Base-by-base conservation (phyloP, 92 coral and sea anemone species). In the Chrysogorgia sp. region DNA sequence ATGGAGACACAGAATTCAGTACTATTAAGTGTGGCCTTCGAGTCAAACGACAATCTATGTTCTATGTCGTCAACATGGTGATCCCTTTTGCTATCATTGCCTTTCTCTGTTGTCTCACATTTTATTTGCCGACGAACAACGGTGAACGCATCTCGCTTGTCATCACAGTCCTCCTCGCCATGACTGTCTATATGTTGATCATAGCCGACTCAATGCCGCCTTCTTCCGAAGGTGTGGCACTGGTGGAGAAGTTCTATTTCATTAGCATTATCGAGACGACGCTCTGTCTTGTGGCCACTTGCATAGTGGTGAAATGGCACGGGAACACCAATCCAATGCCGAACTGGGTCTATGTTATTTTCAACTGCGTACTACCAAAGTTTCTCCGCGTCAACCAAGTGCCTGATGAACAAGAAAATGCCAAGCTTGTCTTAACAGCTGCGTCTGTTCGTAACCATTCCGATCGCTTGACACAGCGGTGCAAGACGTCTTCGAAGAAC, bases 191-290 rank as follows among this genome's bases (percentile, higher is more conserved):
- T 79, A 96, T 96, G 99, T 59, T 96, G 76, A 87, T 96, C 19
- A 97, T 96, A 22, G 93, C 99, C 8, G 99, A 92, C 69, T 89
- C 94, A 4, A 96, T 96, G 60, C 99, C 99, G 7, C 97, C 99
- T 8, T 87, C 99, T 0, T 96, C 99, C 13, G 99, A 96, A 74
- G 93, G 87, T 2, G 82, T 96, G 0, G 97, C 99, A 0, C 92
- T 96, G 10, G 84, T 96, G 10, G 99, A 96, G 35, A 96, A 96
- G 75, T 91, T 96, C 88, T 96, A 96, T 90, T 91, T 91, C 96
- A 92, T 97, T 8, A 97, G 89, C 10, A 91, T 96, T 97, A 71
- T 82, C 29, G 99, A 96, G 68, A 96, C 89, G 93, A 97, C 99
- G 0, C 56, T 91, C 0, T 97, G 92, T 10, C 90, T 96, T 1